These are phyloP conservation scores for Embiotoca jacksoni DNA, from an alignment of 2,113 vertebrate genomes.

Conservation along the genomic window DNA sequence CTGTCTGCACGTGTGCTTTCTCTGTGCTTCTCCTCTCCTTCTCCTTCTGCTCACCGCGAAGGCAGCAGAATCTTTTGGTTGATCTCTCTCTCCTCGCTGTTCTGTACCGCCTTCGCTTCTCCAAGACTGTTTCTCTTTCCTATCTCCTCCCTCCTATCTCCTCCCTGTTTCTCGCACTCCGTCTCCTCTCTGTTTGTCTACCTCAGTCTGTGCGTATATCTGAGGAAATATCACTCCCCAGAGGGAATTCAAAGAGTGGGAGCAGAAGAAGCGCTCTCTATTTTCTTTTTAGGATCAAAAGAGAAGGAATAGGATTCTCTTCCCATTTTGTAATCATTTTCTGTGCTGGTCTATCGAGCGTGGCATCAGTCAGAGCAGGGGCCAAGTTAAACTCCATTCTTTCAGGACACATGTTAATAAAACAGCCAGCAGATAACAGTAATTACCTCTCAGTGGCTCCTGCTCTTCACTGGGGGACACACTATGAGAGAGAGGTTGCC, in stretches of 20 bases:
- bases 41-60: slow-evolving; percentile 39
- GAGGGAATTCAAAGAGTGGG: slow-evolving; percentile 48
- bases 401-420: slow-evolving; percentile 86
- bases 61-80: slow-evolving; percentile 51
- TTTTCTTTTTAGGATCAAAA: slow-evolving; percentile 54
- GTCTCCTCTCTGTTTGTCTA: slow-evolving; percentile 39
- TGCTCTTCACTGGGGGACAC: slow-evolving; percentile 70
- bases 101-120: slow-evolving; percentile 34
- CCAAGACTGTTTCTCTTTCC: slow-evolving; percentile 15
- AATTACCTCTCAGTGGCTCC: slow-evolving; percentile 83
- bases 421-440: slow-evolving; percentile 84
- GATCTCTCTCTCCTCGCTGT: slow-evolving; percentile 34
- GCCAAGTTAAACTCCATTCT: slow-evolving; percentile 80
- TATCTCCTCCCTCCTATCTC: slow-evolving; percentile 33
- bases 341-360: slow-evolving; percentile 71
- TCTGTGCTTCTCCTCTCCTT: slow-evolving; percentile 42
- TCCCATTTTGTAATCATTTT: slow-evolving; percentile 73
- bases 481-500: slow-evolving; percentile 62
- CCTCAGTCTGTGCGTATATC: slow-evolving; percentile 36
- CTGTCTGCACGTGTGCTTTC: slow-evolving; percentile 70
- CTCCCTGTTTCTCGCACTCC: slow-evolving; percentile 17
- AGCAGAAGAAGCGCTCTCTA: slow-evolving; percentile 12
- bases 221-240: slow-evolving; percentile 45
- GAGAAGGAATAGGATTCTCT: slow-evolving; percentile 41
- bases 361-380: slow-evolving; percentile 72